phyloP scores from a whole-genome alignment of 2,797 vertebrate genomes.

The Acanthis flammea region DNA sequence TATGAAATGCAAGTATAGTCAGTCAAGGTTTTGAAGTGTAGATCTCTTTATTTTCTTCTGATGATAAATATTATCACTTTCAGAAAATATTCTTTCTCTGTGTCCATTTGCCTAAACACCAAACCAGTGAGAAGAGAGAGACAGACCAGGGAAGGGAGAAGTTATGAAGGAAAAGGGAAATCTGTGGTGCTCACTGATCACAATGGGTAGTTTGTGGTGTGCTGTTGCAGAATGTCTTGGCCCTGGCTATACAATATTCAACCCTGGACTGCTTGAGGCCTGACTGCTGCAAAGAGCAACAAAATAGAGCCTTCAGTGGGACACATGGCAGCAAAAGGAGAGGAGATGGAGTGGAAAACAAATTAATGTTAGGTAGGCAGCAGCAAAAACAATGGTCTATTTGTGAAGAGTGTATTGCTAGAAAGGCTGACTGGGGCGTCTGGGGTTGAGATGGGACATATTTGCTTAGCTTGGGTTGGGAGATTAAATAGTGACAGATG shows the following conservation, averaged over 20 bases:
- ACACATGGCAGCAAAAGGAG: neutral
- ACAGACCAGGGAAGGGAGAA: neutral
- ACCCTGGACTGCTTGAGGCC: neutral
- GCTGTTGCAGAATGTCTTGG: neutral
- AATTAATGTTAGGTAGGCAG: neutral
- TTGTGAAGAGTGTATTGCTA: neutral
- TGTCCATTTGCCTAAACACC: neutral
- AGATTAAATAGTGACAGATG: conserved; percentile 10
- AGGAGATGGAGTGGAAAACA: neutral
- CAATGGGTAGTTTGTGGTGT: neutral
- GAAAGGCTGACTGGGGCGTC: neutral
- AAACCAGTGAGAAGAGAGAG: neutral
- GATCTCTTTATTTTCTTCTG: neutral
- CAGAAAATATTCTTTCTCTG: neutral
- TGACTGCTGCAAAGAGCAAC: neutral
- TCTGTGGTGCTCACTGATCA: neutral
- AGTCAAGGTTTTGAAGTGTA: neutral
- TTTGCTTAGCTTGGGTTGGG: neutral
- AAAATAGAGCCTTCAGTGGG: neutral
- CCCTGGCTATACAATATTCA: neutral
- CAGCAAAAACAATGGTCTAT: neutral
- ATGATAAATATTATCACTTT: neutral
- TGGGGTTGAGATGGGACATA: neutral
- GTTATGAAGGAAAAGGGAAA: neutral
- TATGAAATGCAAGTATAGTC: neutral